Evolutionary conservation across 2,113 vertebrate genomes (phyloP).

Genomic region (Verasper variegatus): DNA sequence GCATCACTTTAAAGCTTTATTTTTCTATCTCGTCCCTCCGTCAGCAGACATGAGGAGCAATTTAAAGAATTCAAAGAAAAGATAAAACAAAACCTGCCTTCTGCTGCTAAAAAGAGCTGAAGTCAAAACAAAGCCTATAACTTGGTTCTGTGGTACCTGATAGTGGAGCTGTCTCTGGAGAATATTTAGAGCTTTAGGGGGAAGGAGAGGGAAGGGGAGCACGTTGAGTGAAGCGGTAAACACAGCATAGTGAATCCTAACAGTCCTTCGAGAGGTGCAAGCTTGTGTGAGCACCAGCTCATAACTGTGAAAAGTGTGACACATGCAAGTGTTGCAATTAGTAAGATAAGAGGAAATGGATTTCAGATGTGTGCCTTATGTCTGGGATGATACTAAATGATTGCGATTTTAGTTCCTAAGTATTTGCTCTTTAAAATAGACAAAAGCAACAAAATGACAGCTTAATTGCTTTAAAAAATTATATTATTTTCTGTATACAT

Average conservation of each 20-base stretch:
- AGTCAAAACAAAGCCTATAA: constrained; percentile 40
- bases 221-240: background rate
- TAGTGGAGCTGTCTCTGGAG: constrained; percentile 30
- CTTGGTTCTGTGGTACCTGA: constrained; percentile 27
- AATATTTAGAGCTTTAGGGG: constrained; percentile 18
- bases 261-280: background rate
- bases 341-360: constrained; percentile 10
- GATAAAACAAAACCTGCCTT: constrained; percentile 32
- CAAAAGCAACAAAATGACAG: constrained; percentile 10
- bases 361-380: constrained; percentile 3
- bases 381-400: too few relatives aligned
- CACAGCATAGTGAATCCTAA: constrained; percentile 7
- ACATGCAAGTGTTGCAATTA: constrained; percentile 10
- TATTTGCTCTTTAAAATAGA: constrained; percentile 2
- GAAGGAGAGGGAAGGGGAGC: constrained; percentile 1
- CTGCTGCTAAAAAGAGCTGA: constrained; percentile 15
- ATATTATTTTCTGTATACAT: constrained; percentile 11
- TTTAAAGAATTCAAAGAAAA: too few relatives aligned
- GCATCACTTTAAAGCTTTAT: constrained; percentile 23
- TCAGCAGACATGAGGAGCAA: too few relatives aligned
- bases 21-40: background rate
- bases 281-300: too few relatives aligned
- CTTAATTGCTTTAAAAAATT: constrained; percentile 43
- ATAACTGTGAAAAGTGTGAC: background rate
- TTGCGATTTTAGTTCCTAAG: background rate